A percentile compares a stretch with the other conserved stretches of the same genome.
phyloP scores from a whole-genome alignment of 2,888 invertebrate genomes.

The Noctua janthina region DNA sequence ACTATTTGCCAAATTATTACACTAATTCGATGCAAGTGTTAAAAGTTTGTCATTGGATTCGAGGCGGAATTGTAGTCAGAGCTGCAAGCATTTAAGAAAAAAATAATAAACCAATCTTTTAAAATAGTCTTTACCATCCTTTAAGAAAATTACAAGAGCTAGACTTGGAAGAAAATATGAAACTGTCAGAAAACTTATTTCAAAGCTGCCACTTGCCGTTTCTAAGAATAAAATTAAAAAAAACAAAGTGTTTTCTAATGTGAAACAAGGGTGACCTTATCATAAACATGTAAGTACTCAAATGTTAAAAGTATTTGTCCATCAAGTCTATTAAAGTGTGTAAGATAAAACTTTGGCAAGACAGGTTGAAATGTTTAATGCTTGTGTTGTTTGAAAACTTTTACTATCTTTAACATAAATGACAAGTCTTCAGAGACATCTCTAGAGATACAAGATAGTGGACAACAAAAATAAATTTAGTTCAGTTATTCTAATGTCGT shows the following conservation, averaged over 20 bases:
- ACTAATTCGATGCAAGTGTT: background rate
- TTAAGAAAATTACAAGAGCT: background rate
- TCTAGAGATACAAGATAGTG: background rate
- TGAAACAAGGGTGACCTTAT: background rate
- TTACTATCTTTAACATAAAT: constrained; percentile 4
- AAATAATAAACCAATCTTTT: background rate
- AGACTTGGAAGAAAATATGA: background rate
- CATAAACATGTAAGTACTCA: background rate
- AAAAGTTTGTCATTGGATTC: background rate
- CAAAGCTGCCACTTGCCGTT: background rate
- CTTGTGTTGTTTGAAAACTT: constrained; percentile 10
- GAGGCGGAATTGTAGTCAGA: background rate
- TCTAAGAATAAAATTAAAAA: background rate
- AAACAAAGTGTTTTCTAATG: background rate
- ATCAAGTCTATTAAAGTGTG: background rate
- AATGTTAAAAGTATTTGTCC: background rate
- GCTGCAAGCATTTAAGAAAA: background rate
- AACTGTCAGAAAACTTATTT: constrained; percentile 11
- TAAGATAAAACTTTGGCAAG: constrained; percentile 3
- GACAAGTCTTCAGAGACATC: background rate
- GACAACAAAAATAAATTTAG: background rate
- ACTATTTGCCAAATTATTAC: background rate
- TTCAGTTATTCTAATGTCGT: background rate
- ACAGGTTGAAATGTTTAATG: constrained; percentile 1
- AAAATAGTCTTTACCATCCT: background rate